These are phyloP conservation scores for Pavo muticus DNA, from an alignment of 2,113 vertebrate species.

Conservation along the genomic window DNA sequence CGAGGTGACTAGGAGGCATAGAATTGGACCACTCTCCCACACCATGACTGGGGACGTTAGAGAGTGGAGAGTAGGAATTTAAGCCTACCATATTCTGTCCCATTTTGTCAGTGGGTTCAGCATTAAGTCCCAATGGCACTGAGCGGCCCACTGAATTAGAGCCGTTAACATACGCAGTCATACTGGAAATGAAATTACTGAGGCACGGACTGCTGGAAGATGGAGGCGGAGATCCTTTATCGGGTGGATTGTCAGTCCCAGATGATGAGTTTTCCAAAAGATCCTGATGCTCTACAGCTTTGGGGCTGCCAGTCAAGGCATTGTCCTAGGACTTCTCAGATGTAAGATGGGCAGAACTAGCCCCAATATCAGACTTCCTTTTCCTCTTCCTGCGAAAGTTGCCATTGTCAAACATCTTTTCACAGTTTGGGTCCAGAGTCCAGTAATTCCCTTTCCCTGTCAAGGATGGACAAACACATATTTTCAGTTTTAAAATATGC, in stretches of 20 bases:
- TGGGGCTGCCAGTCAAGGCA: constrained; percentile 75
- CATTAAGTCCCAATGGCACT: constrained; percentile 81
- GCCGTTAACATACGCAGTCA: constrained; percentile 75
- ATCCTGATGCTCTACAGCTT: constrained; percentile 79
- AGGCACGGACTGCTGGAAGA: constrained; percentile 84
- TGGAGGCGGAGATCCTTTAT: constrained; percentile 83
- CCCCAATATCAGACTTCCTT: constrained; percentile 89
- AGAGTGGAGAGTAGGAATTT: constrained; percentile 85
- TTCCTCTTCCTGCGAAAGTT: constrained; percentile 99
- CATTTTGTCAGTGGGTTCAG: constrained; percentile 83
- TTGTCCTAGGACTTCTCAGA: constrained; percentile 84
- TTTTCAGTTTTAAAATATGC: background rate
- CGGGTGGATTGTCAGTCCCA: constrained; percentile 69
- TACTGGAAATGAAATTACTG: constrained; percentile 89
- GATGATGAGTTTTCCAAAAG: constrained; percentile 78
- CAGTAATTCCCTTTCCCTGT: constrained; percentile 99
- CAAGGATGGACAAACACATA: background rate
- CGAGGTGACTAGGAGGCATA: constrained; percentile 78
- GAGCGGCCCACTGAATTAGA: constrained; percentile 58
- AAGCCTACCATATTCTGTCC: constrained; percentile 84
- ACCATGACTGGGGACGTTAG: constrained; percentile 77
- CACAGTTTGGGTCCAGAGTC: constrained; percentile 98
- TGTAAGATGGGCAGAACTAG: constrained; percentile 60
- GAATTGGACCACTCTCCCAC: constrained; percentile 85
- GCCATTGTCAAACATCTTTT: constrained; percentile 99